These are phyloP conservation scores for Tangara arthus DNA, from an alignment of 2,797 vertebrate genomes.

Conservation along the genomic window DNA sequence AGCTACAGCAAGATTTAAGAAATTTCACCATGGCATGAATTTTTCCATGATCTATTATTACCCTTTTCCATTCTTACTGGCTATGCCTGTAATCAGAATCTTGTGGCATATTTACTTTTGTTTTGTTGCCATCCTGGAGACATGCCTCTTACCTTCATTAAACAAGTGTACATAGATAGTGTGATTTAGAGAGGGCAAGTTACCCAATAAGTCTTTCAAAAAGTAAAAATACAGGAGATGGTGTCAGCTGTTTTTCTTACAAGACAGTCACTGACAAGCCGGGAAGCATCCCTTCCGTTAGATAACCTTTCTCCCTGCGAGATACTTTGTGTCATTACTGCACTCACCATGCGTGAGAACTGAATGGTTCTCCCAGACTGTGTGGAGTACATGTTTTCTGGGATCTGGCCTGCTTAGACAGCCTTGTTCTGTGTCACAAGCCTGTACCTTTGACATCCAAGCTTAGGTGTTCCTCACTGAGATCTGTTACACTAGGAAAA, in stretches of 20 bases:
- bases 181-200: neutral
- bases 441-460: neutral
- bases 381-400: accelerated
- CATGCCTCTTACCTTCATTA: neutral
- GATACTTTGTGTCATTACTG: neutral
- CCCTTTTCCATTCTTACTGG: neutral
- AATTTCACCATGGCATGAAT: neutral
- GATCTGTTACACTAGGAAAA: accelerated
- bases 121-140: neutral
- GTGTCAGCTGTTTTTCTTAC: neutral
- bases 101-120: neutral
- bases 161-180: neutral
- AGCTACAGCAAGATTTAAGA: neutral
- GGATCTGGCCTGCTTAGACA: neutral
- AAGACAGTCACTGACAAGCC: neutral
- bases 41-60: neutral
- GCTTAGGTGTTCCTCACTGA: neutral
- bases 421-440: neutral
- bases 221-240: neutral
- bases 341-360: neutral
- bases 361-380: neutral
- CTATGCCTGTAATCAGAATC: neutral
- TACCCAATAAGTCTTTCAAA: neutral
- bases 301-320: neutral
- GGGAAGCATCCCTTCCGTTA: neutral